These are phyloP conservation scores for Gouania willdenowi DNA, from an alignment of 2,797 vertebrate genomes.

Conservation along the genomic window DNA sequence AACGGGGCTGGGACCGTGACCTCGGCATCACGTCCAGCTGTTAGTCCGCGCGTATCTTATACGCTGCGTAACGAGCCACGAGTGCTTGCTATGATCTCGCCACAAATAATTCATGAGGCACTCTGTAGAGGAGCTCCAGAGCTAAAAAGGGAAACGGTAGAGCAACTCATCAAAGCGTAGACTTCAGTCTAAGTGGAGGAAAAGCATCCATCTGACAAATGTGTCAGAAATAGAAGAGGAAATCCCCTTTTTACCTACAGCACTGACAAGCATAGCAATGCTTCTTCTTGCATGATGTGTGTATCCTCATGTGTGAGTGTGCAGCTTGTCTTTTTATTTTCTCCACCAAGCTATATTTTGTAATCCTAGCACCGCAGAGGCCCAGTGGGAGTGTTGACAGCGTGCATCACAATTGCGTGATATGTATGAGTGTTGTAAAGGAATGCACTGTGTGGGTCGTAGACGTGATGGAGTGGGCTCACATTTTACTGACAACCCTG, in stretches of 20 bases:
- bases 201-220: slow-evolving; percentile 40
- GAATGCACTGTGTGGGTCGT: slow-evolving; percentile 29
- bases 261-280: slow-evolving; percentile 20
- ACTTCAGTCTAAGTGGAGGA: slow-evolving; percentile 22
- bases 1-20: slow-evolving; percentile 57
- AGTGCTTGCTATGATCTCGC: slow-evolving; percentile 70
- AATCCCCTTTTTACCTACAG: slow-evolving; percentile 46
- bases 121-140: slow-evolving; percentile 54
- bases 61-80: slow-evolving; percentile 72
- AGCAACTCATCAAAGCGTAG: slow-evolving; percentile 13
- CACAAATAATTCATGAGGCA: slow-evolving; percentile 75
- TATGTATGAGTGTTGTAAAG: slow-evolving; percentile 44
- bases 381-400: slow-evolving; percentile 59
- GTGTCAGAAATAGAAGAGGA: slow-evolving; percentile 44
- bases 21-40: slow-evolving; percentile 44
- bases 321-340: slow-evolving; percentile 35
- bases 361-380: slow-evolving; percentile 54
- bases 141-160: slow-evolving; percentile 27
- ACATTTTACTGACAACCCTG: slow-evolving; percentile 53
- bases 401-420: slow-evolving; percentile 43
- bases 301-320: slow-evolving; percentile 1
- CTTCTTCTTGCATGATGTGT: background rate
- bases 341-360: slow-evolving; percentile 45
- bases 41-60: slow-evolving; percentile 63
- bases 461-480: slow-evolving; percentile 52